Base-by-base conservation (phyloP, 1,140 invertebrate genomes). In the Yoshiicerus persimilis region DNA sequence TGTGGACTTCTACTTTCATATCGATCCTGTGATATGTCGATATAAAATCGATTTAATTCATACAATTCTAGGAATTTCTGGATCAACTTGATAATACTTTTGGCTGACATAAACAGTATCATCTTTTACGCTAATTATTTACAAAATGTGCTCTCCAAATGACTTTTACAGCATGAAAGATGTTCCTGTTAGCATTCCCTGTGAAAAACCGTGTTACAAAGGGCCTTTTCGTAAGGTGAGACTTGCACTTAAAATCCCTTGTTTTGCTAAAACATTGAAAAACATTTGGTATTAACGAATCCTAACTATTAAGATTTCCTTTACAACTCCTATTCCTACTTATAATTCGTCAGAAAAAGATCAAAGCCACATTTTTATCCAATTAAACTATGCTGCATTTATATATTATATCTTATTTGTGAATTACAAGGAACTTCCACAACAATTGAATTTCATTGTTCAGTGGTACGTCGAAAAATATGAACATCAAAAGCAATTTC, bases 401-500 rank as follows among this genome's bases (percentile, higher is more conserved):
- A 20, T 4, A 62, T 62, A 8, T 23, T 8, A 20, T 4, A 8
- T n/a, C n/a, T 2, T 27, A 13, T 66, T 3, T 30, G 4, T 30
- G 10, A 32, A 70, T 30, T 32, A 10, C 4, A 11, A 84, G 83
- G 83, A 84, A 1, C 83, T 62, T 9, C 90, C 90, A 0, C 66
- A 89, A 1, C 89, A 89, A 70, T 56, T 91, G 13, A 90, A 90
- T n/a, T 97, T 97, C 93, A 93, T 95, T 89, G 95, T 95, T 20
- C 96, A 97, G 92, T 98, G 96, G 96, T 96, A 95, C 91, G 96
- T 97, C 91, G 94, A 94, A 90, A 94, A 96, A 91, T 95, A 96
- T 1, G 95, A 94, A 85, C 92, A 96, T 5, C 93, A 95, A 30
- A 95, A 95, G 89, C 94, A 94, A 89, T 97, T 96, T 92, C 94